These are phyloP conservation scores for Lepetodrilus schrolli DNA, from an alignment of 2,888 invertebrate species.

Conservation along the genomic window DNA sequence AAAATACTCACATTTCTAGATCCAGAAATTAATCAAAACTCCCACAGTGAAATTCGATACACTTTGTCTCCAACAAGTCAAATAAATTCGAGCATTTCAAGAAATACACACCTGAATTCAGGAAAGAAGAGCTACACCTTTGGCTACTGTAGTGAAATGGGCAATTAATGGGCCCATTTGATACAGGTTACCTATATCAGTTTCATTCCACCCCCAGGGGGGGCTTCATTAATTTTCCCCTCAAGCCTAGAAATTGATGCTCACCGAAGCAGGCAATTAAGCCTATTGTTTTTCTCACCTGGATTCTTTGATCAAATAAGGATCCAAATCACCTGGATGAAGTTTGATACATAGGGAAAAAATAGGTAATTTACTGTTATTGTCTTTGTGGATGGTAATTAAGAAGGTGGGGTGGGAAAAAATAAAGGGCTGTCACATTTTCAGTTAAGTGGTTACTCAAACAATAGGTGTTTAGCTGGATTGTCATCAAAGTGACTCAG, in stretches of 20 bases:
- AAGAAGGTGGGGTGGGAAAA: background rate
- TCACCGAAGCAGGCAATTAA: constrained; percentile 23
- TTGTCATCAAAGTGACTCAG: background rate
- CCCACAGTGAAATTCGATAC: background rate
- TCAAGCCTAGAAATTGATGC: background rate
- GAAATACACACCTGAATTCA: constrained; percentile 12
- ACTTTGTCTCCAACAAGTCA: background rate
- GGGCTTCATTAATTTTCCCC: constrained; percentile 8
- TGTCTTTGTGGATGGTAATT: constrained; percentile 1
- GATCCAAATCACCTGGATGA: background rate
- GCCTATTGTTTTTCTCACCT: constrained; percentile 19
- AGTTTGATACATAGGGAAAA: too few relatives aligned
- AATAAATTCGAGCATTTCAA: constrained; percentile 3
- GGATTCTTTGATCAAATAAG: background rate
- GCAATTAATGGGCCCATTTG: background rate
- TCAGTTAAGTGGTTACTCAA: constrained; percentile 3
- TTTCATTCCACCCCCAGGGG: background rate
- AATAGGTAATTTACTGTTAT: constrained; percentile 22
- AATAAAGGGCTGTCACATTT: background rate
- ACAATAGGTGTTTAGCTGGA: constrained; percentile 9
- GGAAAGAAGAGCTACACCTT: background rate
- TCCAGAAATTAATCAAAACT: too few relatives aligned
- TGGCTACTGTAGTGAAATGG: background rate
- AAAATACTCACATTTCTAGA: too few relatives aligned
- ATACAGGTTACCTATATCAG: background rate